phyloP scores from a whole-genome alignment of 2,888 invertebrate genomes.

The Ormyrus labotus region DNA sequence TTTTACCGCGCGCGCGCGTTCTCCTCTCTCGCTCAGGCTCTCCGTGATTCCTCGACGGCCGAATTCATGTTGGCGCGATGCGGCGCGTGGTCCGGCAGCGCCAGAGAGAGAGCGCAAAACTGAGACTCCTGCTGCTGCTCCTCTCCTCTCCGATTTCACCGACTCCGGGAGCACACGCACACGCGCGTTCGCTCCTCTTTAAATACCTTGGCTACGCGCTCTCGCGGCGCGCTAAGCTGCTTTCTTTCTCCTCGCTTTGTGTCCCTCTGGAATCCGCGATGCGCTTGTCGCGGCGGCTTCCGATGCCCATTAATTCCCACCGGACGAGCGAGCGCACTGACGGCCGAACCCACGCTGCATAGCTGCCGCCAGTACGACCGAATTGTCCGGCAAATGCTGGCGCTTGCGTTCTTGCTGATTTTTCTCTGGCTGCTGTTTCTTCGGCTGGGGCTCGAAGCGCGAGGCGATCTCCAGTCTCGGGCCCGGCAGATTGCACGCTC shows the following conservation, averaged over 20 bases:
- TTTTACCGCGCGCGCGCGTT: slow-evolving; percentile 10
- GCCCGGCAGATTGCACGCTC: not conserved
- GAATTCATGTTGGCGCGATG: slow-evolving; percentile 19
- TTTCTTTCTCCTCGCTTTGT: slow-evolving; percentile 5
- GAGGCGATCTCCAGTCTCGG: no score
- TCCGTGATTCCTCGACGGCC: slow-evolving; percentile 6
- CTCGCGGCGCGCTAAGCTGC: not conserved
- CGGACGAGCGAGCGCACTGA: slow-evolving; percentile 14
- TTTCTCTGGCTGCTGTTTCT: not conserved
- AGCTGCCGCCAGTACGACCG: slow-evolving; percentile 22
- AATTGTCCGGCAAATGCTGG: slow-evolving; percentile 1
- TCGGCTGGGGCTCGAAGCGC: not conserved
- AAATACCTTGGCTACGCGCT: slow-evolving; percentile 21
- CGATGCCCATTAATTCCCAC: slow-evolving; percentile 37
- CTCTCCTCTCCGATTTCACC: no score
- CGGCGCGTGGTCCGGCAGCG: not conserved
- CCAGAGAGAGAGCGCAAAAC: not conserved
- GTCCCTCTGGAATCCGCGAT: slow-evolving; percentile 27
- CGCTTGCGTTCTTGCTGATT: not conserved
- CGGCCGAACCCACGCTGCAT: slow-evolving; percentile 21
- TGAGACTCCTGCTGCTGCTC: not conserved
- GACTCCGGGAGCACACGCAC: not conserved
- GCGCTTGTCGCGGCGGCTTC: slow-evolving; percentile 19
- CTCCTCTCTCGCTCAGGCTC: slow-evolving; percentile 16
- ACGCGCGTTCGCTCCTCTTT: slow-evolving; percentile 9